Evolutionary conservation across 2,888 invertebrate species (phyloP), one percentile per base, ranked within the genome.

Genomic region (Megastigmus dorsalis): DNA sequence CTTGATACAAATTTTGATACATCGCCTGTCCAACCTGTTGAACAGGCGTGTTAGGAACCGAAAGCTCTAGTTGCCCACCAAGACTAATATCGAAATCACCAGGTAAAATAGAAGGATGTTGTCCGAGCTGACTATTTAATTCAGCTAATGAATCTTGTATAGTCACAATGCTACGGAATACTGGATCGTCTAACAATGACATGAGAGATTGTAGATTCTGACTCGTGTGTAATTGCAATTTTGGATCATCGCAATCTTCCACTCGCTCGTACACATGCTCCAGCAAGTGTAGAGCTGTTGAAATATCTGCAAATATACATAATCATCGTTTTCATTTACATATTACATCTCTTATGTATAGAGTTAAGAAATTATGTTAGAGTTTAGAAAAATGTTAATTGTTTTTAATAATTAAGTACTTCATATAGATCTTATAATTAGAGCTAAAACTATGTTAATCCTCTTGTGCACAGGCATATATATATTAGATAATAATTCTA

Each of bases 41-140:
- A 5, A 83, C 80, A 2, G 87, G 82, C 7, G 86, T 84, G 57
- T 71, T 86, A 2, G 88, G 88, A 55, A 87, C 83, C 2, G 87
- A 88, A 6, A 88, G 79, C 60, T 87, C 86, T 52, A 88, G 67
- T 54, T 86, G 85, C 83, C 95, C 95, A 79, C 95, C 93, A 54
- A 94, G 92, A 80, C 94, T 95, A 69, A 98, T 96, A 85, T 97
- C 97, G 89, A 98, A 98, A 88, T 97, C 97, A 62, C 95, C 95
- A 50, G 97, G 96, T 77, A 97, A 90, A 85, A 97, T 96, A 20
- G 97, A 97, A 13, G 97, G 97, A 89, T 97, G 97, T 83, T 96
- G 95, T 45, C 93, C 93, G 69, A 97, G 91, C 89, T 97, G 97
- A 30, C 93, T 93, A 78, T 96, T 95, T 68, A 98, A 89, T 89